Evolutionary conservation across 1,140 invertebrate species (phyloP).

Genomic region (Drosophila sp.): DNA sequence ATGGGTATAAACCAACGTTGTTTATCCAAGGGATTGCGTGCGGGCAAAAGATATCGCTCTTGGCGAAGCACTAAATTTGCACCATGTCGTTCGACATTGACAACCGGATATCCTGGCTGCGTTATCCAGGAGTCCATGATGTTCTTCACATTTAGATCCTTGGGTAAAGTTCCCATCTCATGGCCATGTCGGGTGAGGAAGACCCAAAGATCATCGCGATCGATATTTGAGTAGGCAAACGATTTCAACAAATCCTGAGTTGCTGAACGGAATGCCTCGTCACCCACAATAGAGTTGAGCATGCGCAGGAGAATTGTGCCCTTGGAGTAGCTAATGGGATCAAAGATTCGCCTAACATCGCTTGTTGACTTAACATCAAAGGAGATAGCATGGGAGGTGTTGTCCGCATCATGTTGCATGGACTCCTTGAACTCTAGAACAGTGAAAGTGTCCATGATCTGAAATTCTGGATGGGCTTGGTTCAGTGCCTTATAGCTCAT

Average conservation of each 20-base stretch:
- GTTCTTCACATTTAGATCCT: conserved; percentile 85
- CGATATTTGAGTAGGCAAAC: conserved; percentile 87
- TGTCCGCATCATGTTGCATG: conserved; percentile 88
- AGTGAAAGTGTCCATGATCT: conserved; percentile 91
- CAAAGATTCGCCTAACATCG: conserved; percentile 93
- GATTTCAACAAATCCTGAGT: conserved; percentile 86
- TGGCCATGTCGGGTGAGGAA: conserved; percentile 85
- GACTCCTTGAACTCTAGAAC: conserved; percentile 89
- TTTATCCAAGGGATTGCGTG: conserved; percentile 48
- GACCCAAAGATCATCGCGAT: conserved; percentile 89
- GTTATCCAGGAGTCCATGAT: conserved; percentile 93
- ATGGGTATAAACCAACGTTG: conserved; percentile 85
- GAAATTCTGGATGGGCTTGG: conserved; percentile 87
- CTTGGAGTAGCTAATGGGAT: conserved; percentile 94
- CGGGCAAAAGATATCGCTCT: conserved; percentile 71
- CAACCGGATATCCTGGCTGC: conserved; percentile 92
- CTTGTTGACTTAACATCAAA: conserved; percentile 88
- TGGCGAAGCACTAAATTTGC: conserved; percentile 62
- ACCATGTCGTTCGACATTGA: conserved; percentile 84
- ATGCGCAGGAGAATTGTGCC: conserved; percentile 92
- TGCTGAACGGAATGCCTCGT: conserved; percentile 87
- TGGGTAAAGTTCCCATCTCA: conserved; percentile 82
- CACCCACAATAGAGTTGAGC: conserved; percentile 90
- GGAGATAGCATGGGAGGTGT: conserved; percentile 89
- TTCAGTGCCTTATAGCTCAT: conserved; percentile 88